phyloP scores from a whole-genome alignment of 2,113 vertebrate genomes.

The Bolborhynchus lineola region DNA sequence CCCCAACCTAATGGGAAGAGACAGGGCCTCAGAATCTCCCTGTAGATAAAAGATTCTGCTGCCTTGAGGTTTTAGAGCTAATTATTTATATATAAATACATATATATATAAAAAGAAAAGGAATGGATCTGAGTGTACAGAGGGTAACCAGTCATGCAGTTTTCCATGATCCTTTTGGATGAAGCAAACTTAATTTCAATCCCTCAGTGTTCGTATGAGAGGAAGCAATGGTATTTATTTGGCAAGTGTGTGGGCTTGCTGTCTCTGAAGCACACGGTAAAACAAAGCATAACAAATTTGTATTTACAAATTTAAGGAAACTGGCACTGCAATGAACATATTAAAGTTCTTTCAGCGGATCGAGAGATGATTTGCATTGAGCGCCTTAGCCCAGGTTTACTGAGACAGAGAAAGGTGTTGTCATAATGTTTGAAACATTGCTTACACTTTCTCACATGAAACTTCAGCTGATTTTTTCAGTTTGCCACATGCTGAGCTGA shows the following conservation, averaged over 20 bases:
- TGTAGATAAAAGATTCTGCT: not conserved
- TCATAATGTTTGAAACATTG: conserved; percentile 15
- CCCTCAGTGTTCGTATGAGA: not conserved
- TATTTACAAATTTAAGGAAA: conserved; percentile 38
- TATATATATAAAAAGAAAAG: not conserved
- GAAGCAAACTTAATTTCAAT: not conserved
- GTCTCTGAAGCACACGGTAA: not conserved
- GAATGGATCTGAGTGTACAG: not conserved
- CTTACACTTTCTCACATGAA: not conserved
- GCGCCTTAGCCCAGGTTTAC: not conserved
- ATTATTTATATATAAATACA: not conserved
- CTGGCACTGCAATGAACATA: conserved; percentile 5
- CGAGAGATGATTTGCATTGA: conserved; percentile 1
- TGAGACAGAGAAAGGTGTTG: conserved; percentile 13
- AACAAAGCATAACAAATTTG: conserved; percentile 39
- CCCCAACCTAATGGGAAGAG: not conserved
- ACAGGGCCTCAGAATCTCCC: not conserved
- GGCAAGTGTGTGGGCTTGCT: not conserved
- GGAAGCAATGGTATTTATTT: not conserved
- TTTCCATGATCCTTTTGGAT: not conserved
- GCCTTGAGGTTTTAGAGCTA: not conserved
- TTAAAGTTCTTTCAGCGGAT: conserved; percentile 1
- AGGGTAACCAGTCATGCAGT: not conserved
- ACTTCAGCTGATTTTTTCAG: not conserved
- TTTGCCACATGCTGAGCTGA: conserved; percentile 11